Evolutionary conservation across 1,140 invertebrate genomes (phyloP), one percentile per base, ranked within the genome.

Genomic region (Drosophila chauvacae): DNA sequence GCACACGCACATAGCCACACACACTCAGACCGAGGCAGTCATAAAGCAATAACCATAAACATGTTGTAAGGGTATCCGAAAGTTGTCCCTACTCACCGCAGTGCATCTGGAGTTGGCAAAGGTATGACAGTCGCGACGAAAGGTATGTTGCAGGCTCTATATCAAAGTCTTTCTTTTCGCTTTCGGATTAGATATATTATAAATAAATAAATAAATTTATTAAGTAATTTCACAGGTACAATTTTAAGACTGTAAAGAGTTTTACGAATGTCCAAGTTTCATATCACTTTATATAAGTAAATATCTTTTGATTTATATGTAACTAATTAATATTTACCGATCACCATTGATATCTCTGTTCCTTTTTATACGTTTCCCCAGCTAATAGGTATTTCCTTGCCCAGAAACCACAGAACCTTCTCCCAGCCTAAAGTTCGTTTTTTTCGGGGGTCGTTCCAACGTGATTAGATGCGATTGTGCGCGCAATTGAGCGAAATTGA

Each of bases 401-500:
- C 39, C 7, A 11, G 30, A 16, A 44, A 23, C 16, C 18, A 3
- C 7, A 0, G 5, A 2, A 2, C 14, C 26, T 63, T 20, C 45
- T 44, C 26, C 37, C 51, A 11, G 28, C 62, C 48, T 42, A 55
- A 68, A 51, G 61, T 69, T 62, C 57, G 75, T 77, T 84, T 75
- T 73, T 76, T 66, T n/a, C 39, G 47, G 53, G 48, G 62, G 63
- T 85, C 86, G 81, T 90, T 90, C 41, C 78, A 68, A 80, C 60
- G 81, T 90, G 85, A 90, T 90, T 90, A 90, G 85, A 90, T 90
- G 85, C 86, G 85, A 90, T 90, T 90, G 86, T 90, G 81, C 55
- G 86, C 70, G 85, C 86, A 90, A 90, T 90, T 90, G 85, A 90
- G 85, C 85, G 81, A 85, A 90, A 90, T 90, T 90, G 85, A 90